Evolutionary conservation across 2,113 vertebrate genomes (phyloP), one percentile per base, ranked within the genome.

Genomic region (Pelvicachromis taeniatus): DNA sequence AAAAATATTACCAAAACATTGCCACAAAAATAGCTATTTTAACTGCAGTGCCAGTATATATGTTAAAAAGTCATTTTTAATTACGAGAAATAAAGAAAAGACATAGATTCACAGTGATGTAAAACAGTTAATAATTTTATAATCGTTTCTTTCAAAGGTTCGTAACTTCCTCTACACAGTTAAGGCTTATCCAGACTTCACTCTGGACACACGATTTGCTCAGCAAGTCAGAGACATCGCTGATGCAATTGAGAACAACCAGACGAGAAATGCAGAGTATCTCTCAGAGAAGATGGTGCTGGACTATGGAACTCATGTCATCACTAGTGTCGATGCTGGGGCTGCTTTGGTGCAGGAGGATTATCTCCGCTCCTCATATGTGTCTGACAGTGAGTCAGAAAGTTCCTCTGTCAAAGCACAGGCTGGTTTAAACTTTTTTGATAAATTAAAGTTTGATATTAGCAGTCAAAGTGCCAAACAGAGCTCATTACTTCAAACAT

Each of bases 281-380:
- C 94, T 99, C 53, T 96, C 98, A 0, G 98, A 99, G 79, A 91
- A 91, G 89, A 95, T 99, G 88, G 96, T 99, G 17, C 91, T 98
- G 77, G 95, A 98, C 86, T 98, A 97, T 0, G 98, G 98, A 53
- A 99, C 97, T n/a, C 98, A 99, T 1, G 82, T 97, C 2, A 85
- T 98, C 90, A 98, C 97, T 1, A 97, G 95, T 0, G 87, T 96
- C 0, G 95, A 96, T 56, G 95, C 95, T 0, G 98, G 98, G 8
- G 98, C 98, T 1, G 84, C 87, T n/a, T 87, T 99, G 78, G 86
- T 97, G 4, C 93, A 97, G 92, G 98, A 99, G 83, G 98, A 99
- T 90, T 97, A 98, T 82, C 89, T 99, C 63, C 93, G 86, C 21
- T 91, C 96, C 0, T 94, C 95, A 2, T 97, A 97, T 65, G 92